These are phyloP conservation scores for Pteropus alecto DNA, from an alignment of 2,113 vertebrate species.

Conservation along the genomic window DNA sequence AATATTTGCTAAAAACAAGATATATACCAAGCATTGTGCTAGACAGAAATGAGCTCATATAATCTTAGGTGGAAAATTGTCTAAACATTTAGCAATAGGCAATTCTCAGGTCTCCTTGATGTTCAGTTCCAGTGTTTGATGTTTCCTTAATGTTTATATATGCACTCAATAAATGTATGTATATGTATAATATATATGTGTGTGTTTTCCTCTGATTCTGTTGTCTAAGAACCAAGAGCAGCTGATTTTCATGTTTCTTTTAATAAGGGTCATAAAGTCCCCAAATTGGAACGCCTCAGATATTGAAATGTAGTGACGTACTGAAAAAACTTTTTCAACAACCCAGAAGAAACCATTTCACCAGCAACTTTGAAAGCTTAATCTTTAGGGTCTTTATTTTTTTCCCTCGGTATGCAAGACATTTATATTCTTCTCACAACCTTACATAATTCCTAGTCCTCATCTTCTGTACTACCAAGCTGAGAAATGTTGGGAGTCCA, in stretches of 20 bases:
- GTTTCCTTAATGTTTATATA: background rate
- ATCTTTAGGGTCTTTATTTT: conserved; percentile 6
- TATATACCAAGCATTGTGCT: background rate
- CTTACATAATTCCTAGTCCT: conserved; percentile 50
- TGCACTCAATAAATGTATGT: background rate
- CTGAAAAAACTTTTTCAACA: background rate
- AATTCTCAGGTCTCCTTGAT: background rate
- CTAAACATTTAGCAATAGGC: background rate
- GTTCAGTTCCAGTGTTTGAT: background rate
- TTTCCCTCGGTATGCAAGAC: background rate
- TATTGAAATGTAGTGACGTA: background rate
- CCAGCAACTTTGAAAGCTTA: background rate
- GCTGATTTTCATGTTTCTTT: background rate
- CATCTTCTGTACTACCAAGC: conserved; percentile 54
- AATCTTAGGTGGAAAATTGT: background rate
- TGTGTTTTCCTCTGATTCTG: background rate
- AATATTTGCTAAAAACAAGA: background rate
- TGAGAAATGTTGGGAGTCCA: conserved; percentile 59
- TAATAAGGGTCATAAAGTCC: background rate
- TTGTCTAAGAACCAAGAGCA: background rate
- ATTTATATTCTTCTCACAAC: conserved; percentile 63
- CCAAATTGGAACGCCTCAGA: background rate
- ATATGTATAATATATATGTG: background rate
- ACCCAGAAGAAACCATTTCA: background rate
- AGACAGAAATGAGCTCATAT: background rate